These are phyloP conservation scores for Denticeps clupeoides DNA, from an alignment of 2,797 vertebrate genomes.

Conservation along the genomic window DNA sequence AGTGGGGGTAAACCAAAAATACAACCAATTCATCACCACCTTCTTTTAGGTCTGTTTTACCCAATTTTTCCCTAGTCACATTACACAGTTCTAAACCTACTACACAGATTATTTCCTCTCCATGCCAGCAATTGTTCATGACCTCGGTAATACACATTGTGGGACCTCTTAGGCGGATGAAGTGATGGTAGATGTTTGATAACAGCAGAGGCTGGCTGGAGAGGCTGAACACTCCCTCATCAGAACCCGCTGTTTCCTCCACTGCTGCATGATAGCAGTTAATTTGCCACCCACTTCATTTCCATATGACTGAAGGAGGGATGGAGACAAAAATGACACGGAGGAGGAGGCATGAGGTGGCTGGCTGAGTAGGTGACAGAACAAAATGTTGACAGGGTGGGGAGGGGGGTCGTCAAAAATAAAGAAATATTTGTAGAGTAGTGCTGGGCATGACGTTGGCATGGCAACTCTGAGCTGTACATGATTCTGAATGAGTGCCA, in stretches of 20 bases:
- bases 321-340: neutral
- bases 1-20: too few relatives aligned
- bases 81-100: too few relatives aligned
- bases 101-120: too few relatives aligned
- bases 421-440: too few relatives aligned
- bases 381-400: too few relatives aligned
- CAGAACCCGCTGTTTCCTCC: conserved; percentile 20
- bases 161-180: neutral
- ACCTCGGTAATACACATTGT: neutral
- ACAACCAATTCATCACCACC: too few relatives aligned
- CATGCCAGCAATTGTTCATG: neutral
- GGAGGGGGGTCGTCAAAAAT: too few relatives aligned
- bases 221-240: conserved; percentile 5
- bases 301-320: neutral
- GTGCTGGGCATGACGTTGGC: conserved; percentile 27
- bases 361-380: too few relatives aligned
- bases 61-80: too few relatives aligned
- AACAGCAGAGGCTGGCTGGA: neutral
- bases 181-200: neutral
- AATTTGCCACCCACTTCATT: conserved; percentile 22
- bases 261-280: conserved; percentile 24
- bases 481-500: too few relatives aligned
- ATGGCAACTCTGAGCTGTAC: conserved; percentile 29
- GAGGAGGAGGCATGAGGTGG: too few relatives aligned
- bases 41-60: too few relatives aligned